phyloP scores from a whole-genome alignment of 2,797 vertebrate genomes.

The Molothrus ater region DNA sequence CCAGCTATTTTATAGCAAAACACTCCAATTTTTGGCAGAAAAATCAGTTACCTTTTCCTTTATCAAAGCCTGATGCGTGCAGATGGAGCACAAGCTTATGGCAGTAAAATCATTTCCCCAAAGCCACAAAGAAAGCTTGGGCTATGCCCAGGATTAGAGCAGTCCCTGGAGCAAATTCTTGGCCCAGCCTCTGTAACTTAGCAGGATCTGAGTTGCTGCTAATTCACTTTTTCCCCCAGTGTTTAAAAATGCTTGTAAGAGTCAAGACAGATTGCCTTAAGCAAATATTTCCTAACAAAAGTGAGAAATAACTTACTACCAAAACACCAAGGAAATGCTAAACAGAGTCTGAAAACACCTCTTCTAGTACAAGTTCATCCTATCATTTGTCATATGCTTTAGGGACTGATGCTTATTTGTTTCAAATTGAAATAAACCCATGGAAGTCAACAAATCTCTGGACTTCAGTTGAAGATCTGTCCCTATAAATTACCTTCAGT shows the following conservation, averaged over 20 bases:
- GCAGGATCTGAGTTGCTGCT: neutral
- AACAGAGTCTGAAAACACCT: neutral
- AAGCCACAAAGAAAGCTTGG: neutral
- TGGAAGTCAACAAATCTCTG: neutral
- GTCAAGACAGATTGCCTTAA: neutral
- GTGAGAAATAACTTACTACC: neutral
- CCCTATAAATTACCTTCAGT: neutral
- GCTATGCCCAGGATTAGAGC: neutral
- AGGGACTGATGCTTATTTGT: neutral
- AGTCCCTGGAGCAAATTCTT: conserved; percentile 23
- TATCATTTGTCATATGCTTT: neutral
- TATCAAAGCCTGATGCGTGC: neutral
- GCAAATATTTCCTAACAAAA: neutral
- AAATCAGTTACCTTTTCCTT: neutral
- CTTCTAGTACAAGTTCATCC: neutral
- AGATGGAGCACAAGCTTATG: neutral
- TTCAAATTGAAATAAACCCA: neutral
- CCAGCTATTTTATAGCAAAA: neutral
- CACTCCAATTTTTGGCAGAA: neutral
- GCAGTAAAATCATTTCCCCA: neutral
- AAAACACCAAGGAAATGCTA: neutral
- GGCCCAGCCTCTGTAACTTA: neutral
- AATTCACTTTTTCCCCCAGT: neutral
- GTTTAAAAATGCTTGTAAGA: neutral
- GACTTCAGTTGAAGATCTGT: neutral